Percentiles rank a stretch among this genome's conserved stretches.
These are phyloP conservation scores for Thalassarche chlororhynchos DNA, from an alignment of 2,113 vertebrate species.

Conservation along the genomic window DNA sequence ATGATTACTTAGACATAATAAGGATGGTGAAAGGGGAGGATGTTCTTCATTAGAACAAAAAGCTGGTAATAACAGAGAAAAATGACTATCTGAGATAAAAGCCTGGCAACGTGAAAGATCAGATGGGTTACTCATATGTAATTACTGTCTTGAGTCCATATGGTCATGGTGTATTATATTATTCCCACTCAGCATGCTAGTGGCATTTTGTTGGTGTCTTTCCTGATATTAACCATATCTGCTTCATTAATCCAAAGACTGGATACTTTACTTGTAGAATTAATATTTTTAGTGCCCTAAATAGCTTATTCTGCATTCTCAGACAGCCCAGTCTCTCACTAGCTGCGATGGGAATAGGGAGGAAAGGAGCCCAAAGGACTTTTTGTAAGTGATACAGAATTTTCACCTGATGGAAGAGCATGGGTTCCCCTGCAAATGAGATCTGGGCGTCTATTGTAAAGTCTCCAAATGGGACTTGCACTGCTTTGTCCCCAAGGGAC, in stretches of 20 bases:
- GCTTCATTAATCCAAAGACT: not conserved
- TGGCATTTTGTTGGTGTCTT: not conserved
- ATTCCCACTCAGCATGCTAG: not conserved
- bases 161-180: not conserved
- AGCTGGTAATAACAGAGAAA: slow-evolving; percentile 31
- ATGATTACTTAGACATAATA: slow-evolving; percentile 25
- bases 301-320: not conserved
- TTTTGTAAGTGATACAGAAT: not conserved
- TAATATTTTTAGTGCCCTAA: not conserved
- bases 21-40: not conserved
- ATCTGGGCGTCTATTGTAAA: not conserved
- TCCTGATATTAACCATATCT: not conserved
- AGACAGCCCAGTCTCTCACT: not conserved
- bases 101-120: slow-evolving; percentile 36
- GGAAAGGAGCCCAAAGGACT: not conserved
- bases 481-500: not conserved
- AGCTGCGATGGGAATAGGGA: not conserved
- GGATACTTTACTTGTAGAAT: not conserved
- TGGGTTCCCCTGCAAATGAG: not conserved
- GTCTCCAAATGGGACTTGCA: not conserved
- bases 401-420: not conserved
- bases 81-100: slow-evolving; percentile 36
- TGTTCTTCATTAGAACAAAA: slow-evolving; percentile 53
- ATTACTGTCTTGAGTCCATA: slow-evolving; percentile 24
- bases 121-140: slow-evolving; percentile 32